A percentile compares a stretch with the other conserved stretches of the same genome.
These are phyloP conservation scores for Orthonyx spaldingii DNA, from an alignment of 2,113 vertebrate genomes.

Conservation along the genomic window DNA sequence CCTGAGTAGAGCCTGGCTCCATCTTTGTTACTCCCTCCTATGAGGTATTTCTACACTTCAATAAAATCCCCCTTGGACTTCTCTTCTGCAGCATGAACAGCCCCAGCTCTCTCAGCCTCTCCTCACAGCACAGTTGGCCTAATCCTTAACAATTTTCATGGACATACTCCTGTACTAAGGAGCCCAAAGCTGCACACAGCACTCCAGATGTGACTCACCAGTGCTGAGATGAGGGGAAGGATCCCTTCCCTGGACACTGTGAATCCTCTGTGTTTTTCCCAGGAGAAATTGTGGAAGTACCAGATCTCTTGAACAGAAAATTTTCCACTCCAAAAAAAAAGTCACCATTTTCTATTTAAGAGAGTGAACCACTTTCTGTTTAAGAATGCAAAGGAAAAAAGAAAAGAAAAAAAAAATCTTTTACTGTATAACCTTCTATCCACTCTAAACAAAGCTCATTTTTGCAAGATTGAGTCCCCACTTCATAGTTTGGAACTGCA, in stretches of 20 bases:
- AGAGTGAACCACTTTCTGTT: background rate
- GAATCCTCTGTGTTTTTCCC: background rate
- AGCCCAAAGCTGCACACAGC: background rate
- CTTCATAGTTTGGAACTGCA: constrained; percentile 36
- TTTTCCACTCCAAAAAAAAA: background rate
- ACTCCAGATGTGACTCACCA: background rate
- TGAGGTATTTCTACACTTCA: background rate
- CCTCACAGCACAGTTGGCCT: background rate
- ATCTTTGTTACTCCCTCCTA: background rate
- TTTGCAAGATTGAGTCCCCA: constrained; percentile 11
- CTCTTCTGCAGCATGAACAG: background rate
- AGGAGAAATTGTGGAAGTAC: background rate
- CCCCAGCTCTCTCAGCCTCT: background rate
- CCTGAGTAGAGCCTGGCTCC: background rate
- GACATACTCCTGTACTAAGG: background rate
- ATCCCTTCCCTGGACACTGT: background rate
- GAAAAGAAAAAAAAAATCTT: background rate
- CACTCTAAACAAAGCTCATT: background rate
- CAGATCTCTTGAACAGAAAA: background rate
- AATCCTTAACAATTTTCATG: background rate
- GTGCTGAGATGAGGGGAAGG: background rate
- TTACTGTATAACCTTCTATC: background rate
- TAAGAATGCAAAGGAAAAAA: background rate
- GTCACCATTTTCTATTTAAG: background rate
- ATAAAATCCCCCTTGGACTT: background rate